Percentiles rank a stretch among this genome's conserved stretches.
phyloP scores from a whole-genome alignment of 1,140 invertebrate species.

The Tetragonula clypearis region DNA sequence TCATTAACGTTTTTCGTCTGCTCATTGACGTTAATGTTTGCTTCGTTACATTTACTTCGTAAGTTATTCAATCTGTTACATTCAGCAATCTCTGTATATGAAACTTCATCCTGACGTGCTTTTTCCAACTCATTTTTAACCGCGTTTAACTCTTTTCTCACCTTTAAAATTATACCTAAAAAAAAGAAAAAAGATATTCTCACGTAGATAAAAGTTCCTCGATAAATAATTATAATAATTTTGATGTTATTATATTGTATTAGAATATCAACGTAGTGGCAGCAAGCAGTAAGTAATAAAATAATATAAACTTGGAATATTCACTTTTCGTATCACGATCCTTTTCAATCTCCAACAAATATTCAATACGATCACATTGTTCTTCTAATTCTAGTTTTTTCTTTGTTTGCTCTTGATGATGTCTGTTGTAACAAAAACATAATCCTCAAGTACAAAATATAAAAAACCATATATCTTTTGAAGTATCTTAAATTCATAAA shows the following conservation, averaged over 20 bases:
- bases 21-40: not conserved
- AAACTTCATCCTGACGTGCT: conserved; percentile 89
- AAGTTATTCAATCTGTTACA: conserved; percentile 88
- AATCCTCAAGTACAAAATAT: conserved; percentile 1
- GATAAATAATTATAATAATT: not conserved
- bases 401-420: conserved; percentile 94
- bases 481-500: not conserved
- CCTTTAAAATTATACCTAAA: conserved; percentile 92
- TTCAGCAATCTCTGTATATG: conserved; percentile 90
- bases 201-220: not conserved
- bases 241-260: not conserved
- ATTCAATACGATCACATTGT: conserved; percentile 94
- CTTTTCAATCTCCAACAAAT: conserved; percentile 96
- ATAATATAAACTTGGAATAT: not conserved
- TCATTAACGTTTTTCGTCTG: not conserved
- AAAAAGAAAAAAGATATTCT: not conserved
- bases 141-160: conserved; percentile 91
- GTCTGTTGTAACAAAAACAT: conserved; percentile 76
- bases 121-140: conserved; percentile 93
- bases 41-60: conserved; percentile 76
- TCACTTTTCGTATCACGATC: conserved; percentile 91
- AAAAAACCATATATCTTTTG: not conserved
- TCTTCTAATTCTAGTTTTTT: conserved; percentile 95
- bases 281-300: not conserved
- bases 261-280: not conserved